A percentile compares a stretch with the other conserved stretches of the same genome.
phyloP scores from a whole-genome alignment of 2,797 vertebrate genomes.

The Lycodopsis pacificus region DNA sequence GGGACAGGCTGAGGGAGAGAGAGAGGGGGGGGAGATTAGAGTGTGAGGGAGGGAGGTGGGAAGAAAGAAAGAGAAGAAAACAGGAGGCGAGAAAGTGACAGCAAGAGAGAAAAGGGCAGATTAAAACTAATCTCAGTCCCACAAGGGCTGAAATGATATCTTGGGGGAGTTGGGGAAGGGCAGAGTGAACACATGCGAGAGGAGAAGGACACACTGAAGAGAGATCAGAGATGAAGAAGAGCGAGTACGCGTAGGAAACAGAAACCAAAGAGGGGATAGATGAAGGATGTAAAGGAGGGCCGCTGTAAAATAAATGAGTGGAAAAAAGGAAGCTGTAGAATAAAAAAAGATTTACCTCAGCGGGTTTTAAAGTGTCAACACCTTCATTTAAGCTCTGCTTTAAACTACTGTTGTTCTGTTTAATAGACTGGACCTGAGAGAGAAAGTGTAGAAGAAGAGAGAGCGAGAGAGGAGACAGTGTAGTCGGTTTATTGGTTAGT shows the following conservation, averaged over 20 bases:
- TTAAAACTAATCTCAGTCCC: constrained; percentile 50
- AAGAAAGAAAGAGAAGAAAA: not conserved
- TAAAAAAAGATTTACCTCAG: constrained; percentile 82
- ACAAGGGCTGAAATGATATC: constrained; percentile 35
- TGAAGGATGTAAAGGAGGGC: not conserved
- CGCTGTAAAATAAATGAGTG: not conserved
- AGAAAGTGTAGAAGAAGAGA: not conserved
- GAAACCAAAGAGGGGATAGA: not conserved
- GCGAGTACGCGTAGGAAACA: not conserved
- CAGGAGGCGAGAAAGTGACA: constrained; percentile 6
- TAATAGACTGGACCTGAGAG: constrained; percentile 91
- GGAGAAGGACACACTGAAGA: not conserved
- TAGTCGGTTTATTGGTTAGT: not conserved
- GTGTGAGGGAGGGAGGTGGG: not conserved
- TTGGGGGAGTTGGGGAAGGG: constrained; percentile 25
- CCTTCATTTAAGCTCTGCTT: constrained; percentile 88
- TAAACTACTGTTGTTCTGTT: constrained; percentile 92
- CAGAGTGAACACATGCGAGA: constrained; percentile 29
- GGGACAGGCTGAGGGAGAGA: constrained; percentile 79
- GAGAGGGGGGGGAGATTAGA: constrained; percentile 2
- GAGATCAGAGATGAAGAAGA: not conserved
- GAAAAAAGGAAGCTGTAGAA: not conserved
- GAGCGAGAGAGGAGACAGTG: not conserved
- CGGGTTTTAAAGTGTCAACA: constrained; percentile 82
- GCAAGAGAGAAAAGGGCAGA: constrained; percentile 41